Evolutionary conservation across 2,797 vertebrate genomes (phyloP).

Genomic region (Loris lydekkerianus): DNA sequence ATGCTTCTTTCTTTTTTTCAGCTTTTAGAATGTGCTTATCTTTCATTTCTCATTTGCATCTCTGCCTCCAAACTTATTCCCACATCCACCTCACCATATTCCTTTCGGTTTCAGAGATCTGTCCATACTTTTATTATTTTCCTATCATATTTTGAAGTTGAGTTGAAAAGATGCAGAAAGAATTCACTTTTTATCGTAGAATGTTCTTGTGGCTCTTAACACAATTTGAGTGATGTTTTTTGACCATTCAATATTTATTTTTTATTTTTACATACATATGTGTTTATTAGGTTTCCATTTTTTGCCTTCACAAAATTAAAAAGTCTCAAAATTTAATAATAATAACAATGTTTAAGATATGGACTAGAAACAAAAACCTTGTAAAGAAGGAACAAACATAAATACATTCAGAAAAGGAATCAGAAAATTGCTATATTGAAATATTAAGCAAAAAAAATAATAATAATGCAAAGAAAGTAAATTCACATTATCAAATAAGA

Average conservation of each 20-base stretch:
- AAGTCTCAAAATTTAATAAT: too few relatives aligned
- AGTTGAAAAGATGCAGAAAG: background rate
- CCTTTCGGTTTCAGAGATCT: background rate
- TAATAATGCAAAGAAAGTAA: too few relatives aligned
- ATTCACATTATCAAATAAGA: too few relatives aligned
- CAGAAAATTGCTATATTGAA: too few relatives aligned
- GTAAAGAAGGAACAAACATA: too few relatives aligned
- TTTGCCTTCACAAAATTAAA: too few relatives aligned
- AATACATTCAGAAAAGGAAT: too few relatives aligned
- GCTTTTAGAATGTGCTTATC: background rate
- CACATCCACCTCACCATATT: background rate
- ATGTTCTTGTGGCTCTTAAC: background rate
- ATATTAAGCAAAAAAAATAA: too few relatives aligned
- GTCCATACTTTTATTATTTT: background rate
- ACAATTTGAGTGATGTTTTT: slow-evolving; percentile 5
- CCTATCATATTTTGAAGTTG: background rate
- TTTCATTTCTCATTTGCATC: background rate
- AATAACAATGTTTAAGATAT: too few relatives aligned
- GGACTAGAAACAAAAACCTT: too few relatives aligned
- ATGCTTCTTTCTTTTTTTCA: background rate
- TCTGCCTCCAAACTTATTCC: background rate
- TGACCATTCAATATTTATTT: background rate
- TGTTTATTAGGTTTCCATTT: too few relatives aligned
- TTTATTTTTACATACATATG: too few relatives aligned
- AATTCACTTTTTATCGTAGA: background rate